Evolutionary conservation across 2,888 invertebrate species (phyloP), one percentile per base, ranked within the genome.

Genomic region (Argyra leucocephala): DNA sequence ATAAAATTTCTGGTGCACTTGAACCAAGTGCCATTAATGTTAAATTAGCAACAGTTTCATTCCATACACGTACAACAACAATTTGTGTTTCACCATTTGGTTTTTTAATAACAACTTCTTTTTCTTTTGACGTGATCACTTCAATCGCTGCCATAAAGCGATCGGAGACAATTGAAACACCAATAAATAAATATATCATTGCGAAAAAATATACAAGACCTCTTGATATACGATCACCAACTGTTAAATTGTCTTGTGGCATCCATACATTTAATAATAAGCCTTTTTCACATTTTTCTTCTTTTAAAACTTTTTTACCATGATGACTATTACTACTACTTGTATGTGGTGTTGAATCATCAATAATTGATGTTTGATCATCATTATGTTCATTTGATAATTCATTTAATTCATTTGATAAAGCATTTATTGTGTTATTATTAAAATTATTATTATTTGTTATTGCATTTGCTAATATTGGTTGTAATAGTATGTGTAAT

Each of bases 71-170:
- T 21, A 99, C 97, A 63, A 89, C 90, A 60, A 98, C 84, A 71
- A 92, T 90, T 75, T 95, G 92, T 18, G 86, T 86, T 68, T 93
- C 92, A 68, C 93, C 93, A 74, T 91, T 91, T 69, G 91, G 88
- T 70, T 91, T 90, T 74, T 92, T 91, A 67, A 99, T 89, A 73
- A 89, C 88, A 74, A 99, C 90, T 79, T 96, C 94, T 74, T 93
- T 91, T 79, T 99, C 98, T 78, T 96, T 90, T 0, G 97, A 96
- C 64, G 98, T 99, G 78, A 99, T 99, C 71, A 96, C 96, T 84
- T 99, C 99, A 78, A 99, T 99, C 73, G 97, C 91, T 59, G 96
- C 95, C 99, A 99, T 99, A 82, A 99, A 99, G 67, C 97, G 88
- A 79, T 99, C 99, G 71, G 98, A 96, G 70, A 98, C 91, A 78